Evolutionary conservation across 2,888 invertebrate species (phyloP).

Genomic region (Pristionchus arcanus): DNA sequence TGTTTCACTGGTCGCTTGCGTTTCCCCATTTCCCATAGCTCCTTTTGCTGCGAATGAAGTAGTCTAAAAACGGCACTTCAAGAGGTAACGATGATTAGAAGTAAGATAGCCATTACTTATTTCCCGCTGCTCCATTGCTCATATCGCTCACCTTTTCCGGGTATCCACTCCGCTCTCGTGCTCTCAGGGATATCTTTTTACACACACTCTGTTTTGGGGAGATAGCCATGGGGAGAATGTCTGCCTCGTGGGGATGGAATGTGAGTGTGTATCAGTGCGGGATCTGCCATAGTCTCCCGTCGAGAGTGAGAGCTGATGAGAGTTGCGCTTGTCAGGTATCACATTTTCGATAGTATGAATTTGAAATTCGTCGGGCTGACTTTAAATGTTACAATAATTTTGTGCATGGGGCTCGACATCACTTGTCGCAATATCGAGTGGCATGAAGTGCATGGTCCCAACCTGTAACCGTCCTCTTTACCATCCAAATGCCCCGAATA

Average conservation of each 20-base stretch:
- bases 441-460: too few species aligned
- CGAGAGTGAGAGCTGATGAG: not conserved
- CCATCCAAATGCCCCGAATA: not conserved
- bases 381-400: not conserved
- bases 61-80: too few species aligned
- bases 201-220: conserved; percentile 26
- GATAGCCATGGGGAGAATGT: not conserved
- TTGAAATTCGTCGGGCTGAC: not conserved
- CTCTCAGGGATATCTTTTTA: conserved; percentile 36
- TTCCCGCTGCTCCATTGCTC: not conserved
- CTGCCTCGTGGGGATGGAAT: not conserved
- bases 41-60: too few species aligned
- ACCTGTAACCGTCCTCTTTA: not conserved
- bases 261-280: not conserved
- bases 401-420: too few species aligned
- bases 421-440: too few species aligned
- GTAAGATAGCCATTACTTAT: not conserved
- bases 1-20: not conserved
- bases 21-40: not conserved
- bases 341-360: not conserved
- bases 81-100: too few species aligned
- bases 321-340: not conserved
- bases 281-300: not conserved
- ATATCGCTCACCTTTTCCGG: not conserved
- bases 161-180: not conserved